Evolutionary conservation across 2,113 vertebrate species (phyloP), one percentile per base, ranked within the genome.

Genomic region (Serinus canaria): DNA sequence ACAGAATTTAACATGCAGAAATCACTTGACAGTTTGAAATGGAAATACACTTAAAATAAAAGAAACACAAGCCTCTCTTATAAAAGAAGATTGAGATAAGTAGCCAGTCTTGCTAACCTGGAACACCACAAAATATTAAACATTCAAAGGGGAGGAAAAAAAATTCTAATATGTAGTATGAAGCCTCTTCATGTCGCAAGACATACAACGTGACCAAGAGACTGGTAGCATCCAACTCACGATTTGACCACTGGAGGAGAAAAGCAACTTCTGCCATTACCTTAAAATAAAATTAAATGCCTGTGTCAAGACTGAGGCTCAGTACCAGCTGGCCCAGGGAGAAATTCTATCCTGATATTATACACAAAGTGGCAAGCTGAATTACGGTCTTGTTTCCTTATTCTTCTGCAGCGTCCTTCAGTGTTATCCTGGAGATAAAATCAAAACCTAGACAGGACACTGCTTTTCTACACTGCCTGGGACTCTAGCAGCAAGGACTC

Each of bases 261-360:
- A 93, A 81, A 83, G 74, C 30, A 81, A 59, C 78, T 87, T 87
- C 87, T 95, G 84, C 78, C 53, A 35, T 53, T 68, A 66, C 50
- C 81, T 85, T 89, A 89, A 87, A 93, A 87, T 95, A 96, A 92
- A 85, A 76, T 75, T 56, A 67, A 6, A 2, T 58, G 74, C 58
- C 49, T 41, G 15, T 81, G 91, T 70, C 83, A 92, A 58, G 35
- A 49, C 31, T 91, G 77, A 92, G 50, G 46, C 47, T 76, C 25
- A 44, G 75, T 55, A 87, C 50, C 91, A 95, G 37, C 74, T 89
- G 89, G 81, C 49, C 74, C 15, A 50, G 64, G 30, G 22, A 88
- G 89, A 95, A 95, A 95, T 70, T 69, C 91, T 87, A 91, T 76
- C 63, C 91, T 79, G 72, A 47, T 69, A 87, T 62, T 35, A 56